Conservation (phyloP, 30 jellyfish, hydroid and myxozoan species). For the Cassiopea xamachana region DNA sequence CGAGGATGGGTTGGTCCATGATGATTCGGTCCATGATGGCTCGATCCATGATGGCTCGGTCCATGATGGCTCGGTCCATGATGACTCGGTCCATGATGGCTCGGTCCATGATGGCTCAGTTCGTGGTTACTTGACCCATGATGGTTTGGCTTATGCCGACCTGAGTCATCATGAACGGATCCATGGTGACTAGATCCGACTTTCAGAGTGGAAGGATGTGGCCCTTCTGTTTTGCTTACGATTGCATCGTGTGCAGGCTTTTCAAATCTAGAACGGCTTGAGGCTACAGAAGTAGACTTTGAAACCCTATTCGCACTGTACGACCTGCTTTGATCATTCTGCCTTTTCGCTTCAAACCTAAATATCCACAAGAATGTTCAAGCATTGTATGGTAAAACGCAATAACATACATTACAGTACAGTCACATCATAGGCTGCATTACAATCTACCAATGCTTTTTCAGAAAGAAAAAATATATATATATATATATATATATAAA, state of each 20-base stretch:
- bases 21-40: slow-evolving; percentile 2
- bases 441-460: too few relatives aligned
- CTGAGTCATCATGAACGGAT: not conserved
- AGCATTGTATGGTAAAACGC: too few relatives aligned
- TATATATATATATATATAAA: too few relatives aligned
- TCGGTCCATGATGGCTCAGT: slow-evolving; percentile 9
- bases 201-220: not conserved
- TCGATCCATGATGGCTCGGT: slow-evolving; percentile 12
- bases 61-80: slow-evolving; percentile 11
- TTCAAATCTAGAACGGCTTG: slow-evolving; percentile 28
- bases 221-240: not conserved
- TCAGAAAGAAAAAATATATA: too few relatives aligned
- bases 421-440: too few relatives aligned
- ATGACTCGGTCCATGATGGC: not conserved
- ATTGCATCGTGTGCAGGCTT: not conserved
- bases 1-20: slow-evolving; percentile 33
- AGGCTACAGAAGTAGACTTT: not conserved
- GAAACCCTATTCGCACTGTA: slow-evolving; percentile 13
- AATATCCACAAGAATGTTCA: not conserved
- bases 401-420: too few relatives aligned
- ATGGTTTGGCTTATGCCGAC: slow-evolving; percentile 5
- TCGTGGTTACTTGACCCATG: slow-evolving; percentile 11
- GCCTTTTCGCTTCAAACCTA: slow-evolving; percentile 32
- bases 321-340: slow-evolving; percentile 16
- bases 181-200: slow-evolving; percentile 1